A percentile compares a stretch with the other conserved stretches of the same genome.
phyloP scores from a whole-genome alignment of 64 coral and sea anemone genomes.

The Porites australiensis region DNA sequence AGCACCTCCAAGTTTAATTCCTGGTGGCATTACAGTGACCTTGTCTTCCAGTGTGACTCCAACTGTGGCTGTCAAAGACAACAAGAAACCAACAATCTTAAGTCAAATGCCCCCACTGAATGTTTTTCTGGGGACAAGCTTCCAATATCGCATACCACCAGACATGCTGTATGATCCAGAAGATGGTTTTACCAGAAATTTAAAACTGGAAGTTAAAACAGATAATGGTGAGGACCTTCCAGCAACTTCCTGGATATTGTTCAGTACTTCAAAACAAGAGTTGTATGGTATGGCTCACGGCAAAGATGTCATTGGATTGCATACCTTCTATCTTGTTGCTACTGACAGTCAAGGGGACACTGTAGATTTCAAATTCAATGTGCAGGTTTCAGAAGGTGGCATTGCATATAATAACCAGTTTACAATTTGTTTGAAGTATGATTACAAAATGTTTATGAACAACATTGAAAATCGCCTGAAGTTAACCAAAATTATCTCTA shows the following conservation, averaged over 20 bases:
- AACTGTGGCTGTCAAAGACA: background rate
- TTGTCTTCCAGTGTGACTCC: constrained; percentile 26
- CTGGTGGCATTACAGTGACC: constrained; percentile 40
- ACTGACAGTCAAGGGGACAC: constrained; percentile 54
- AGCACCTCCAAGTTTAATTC: constrained; percentile 41
- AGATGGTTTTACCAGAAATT: constrained; percentile 72
- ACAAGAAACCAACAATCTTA: background rate
- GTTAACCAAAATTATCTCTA: constrained; percentile 47
- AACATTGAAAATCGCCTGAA: constrained; percentile 42
- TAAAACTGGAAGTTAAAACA: constrained; percentile 68
- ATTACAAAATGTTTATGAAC: constrained; percentile 59
- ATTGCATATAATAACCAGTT: constrained; percentile 50
- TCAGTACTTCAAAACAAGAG: constrained; percentile 45
- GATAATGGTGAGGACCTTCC: background rate
- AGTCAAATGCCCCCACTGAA: constrained; percentile 3
- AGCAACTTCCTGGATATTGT: constrained; percentile 70
- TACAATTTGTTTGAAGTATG: constrained; percentile 49
- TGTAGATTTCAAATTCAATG: background rate
- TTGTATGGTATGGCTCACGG: constrained; percentile 74
- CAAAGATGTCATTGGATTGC: background rate
- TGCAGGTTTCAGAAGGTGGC: constrained; percentile 41
- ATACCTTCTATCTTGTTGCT: constrained; percentile 58
- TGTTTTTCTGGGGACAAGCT: constrained; percentile 38
- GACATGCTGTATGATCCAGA: constrained; percentile 67
- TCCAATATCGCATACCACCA: constrained; percentile 58